Evolutionary conservation across 2,113 vertebrate species (phyloP).

Genomic region (Apodemus sylvaticus): DNA sequence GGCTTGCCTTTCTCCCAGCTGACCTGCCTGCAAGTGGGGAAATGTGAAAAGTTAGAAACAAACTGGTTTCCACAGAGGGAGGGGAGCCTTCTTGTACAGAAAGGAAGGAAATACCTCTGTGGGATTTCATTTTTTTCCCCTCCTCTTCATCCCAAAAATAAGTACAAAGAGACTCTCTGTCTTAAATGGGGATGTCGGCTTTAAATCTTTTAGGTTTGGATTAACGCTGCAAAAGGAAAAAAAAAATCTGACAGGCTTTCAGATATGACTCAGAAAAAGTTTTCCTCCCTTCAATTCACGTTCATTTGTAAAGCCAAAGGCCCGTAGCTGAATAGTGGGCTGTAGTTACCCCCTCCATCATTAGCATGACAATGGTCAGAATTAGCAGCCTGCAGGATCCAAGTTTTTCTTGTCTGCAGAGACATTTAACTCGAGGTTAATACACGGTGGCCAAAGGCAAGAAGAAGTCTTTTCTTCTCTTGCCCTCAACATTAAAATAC

Average conservation of each 20-base stretch:
- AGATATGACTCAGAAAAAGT: slow-evolving; percentile 89
- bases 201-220: slow-evolving; percentile 93
- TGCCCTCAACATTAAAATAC: slow-evolving; percentile 63
- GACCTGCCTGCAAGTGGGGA: slow-evolving; percentile 87
- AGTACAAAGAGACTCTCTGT: slow-evolving; percentile 91
- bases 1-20: slow-evolving; percentile 87
- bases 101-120: slow-evolving; percentile 92
- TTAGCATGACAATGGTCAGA: slow-evolving; percentile 92
- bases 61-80: slow-evolving; percentile 87
- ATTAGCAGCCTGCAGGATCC: slow-evolving; percentile 89
- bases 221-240: slow-evolving; percentile 87
- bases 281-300: slow-evolving; percentile 85
- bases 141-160: slow-evolving; percentile 86
- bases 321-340: slow-evolving; percentile 86
- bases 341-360: slow-evolving; percentile 86
- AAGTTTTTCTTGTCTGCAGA: slow-evolving; percentile 83
- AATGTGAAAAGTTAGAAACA: slow-evolving; percentile 92
- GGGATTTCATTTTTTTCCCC: slow-evolving; percentile 88
- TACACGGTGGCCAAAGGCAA: slow-evolving; percentile 62
- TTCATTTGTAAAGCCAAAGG: slow-evolving; percentile 89
- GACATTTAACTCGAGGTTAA: slow-evolving; percentile 82
- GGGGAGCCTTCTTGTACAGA: slow-evolving; percentile 87
- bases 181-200: slow-evolving; percentile 88
- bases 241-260: slow-evolving; percentile 92
- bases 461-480: slow-evolving; percentile 61